Percentiles rank a stretch among this genome's conserved stretches.
These are phyloP conservation scores for Ramphastos sulfuratus DNA, from an alignment of 2,113 vertebrate genomes.

Conservation along the genomic window DNA sequence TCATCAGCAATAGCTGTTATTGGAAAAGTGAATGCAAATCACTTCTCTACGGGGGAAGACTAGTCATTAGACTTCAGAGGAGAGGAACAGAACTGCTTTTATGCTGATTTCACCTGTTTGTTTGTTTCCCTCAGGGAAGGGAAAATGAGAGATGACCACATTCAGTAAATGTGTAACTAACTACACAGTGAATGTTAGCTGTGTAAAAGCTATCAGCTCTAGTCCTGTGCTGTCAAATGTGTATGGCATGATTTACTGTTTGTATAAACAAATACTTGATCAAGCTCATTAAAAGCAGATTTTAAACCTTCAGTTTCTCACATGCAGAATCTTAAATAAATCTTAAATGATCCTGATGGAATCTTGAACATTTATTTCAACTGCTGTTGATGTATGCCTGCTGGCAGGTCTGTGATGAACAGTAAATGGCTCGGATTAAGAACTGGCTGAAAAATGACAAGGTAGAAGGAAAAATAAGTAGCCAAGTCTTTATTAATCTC, in stretches of 20 bases:
- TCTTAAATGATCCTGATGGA: background rate
- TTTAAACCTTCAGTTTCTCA: background rate
- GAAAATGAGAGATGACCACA: background rate
- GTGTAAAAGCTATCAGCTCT: background rate
- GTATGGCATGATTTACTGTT: background rate
- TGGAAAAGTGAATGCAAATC: background rate
- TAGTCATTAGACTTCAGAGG: background rate
- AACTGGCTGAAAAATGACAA: background rate
- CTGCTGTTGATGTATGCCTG: background rate
- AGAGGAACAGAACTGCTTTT: background rate
- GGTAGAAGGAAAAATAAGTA: background rate
- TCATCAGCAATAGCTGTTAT: background rate
- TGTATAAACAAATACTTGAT: background rate
- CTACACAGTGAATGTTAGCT: background rate
- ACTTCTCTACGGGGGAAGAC: background rate
- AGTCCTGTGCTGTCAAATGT: background rate
- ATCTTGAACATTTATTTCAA: background rate
- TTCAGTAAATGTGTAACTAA: background rate
- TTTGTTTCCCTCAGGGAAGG: background rate
- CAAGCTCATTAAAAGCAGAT: background rate
- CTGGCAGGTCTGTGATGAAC: background rate
- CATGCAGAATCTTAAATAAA: background rate
- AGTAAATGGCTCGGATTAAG: background rate
- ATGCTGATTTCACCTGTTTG: constrained; percentile 1
- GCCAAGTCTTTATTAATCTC: background rate